Evolutionary conservation across 1,140 invertebrate species (phyloP), one percentile per base, ranked within the genome.

Genomic region (Pararge aegeria): DNA sequence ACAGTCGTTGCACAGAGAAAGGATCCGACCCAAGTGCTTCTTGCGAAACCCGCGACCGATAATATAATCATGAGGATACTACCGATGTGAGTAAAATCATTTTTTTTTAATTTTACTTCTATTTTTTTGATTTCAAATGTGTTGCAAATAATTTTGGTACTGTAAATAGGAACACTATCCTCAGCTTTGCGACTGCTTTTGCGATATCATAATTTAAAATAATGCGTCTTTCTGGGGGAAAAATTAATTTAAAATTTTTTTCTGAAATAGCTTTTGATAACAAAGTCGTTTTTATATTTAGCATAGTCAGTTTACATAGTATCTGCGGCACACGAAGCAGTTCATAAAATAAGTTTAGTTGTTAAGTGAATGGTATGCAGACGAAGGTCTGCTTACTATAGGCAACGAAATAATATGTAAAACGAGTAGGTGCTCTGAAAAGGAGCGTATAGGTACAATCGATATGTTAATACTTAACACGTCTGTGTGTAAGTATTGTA

Each of bases 61-160:
- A 64, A 70, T 65, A 74, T 49, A 70, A 78, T 68, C 71, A 87
- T 87, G 84, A 87, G 76, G 68, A 84, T 83, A 54, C 64, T 84
- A 64, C 77, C 78, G 53, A 53, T 88, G 85, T 88, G 57, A 88
- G 85, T 86, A 72, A 52, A 16, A 16, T 38, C 34, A 38, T n/a
- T n/a, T 38, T 44, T 48, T 64, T 6, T 38, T 27, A 1, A 27
- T 9, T 27, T 27, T n/a, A 12, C 30, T 10, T 12, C 9, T 34
- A 12, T 12, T 12, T 1, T 12, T 1, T 12, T 27, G 12, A 16
- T 55, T 34, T 29, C 16, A 51, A 12, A 34, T 30, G 15, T 30
- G 9, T 18, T 15, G 16, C 18, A 16, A 1, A 0, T 27, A n/a
- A n/a, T 52, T 40, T 21, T 24, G 2, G 34, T 53, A 29, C 44